Conservation (phyloP, 1,140 invertebrate genomes). For the Euglossa dilemma region DNA sequence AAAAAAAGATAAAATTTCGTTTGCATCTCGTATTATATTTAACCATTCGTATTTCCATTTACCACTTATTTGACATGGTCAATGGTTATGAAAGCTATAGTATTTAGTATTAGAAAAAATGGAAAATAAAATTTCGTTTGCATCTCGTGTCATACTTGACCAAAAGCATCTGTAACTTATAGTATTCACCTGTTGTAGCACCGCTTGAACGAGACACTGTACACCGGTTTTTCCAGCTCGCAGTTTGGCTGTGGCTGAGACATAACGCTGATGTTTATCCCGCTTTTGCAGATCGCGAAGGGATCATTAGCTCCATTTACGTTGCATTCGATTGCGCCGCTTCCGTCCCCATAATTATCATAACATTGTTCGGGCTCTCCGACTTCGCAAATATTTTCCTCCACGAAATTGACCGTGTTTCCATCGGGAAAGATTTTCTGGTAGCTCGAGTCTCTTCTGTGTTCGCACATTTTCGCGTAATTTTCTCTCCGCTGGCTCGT, state of each 20-base stretch:
- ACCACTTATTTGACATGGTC: too few relatives aligned
- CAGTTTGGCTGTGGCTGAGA: background rate
- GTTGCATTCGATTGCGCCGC: constrained; percentile 9
- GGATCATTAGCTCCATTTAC: constrained; percentile 7
- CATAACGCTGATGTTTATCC: constrained; percentile 43
- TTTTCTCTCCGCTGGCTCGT: background rate
- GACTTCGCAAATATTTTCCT: constrained; percentile 1
- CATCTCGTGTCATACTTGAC: too few relatives aligned
- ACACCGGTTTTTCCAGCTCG: constrained; percentile 1
- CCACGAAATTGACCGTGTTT: background rate
- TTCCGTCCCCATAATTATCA: background rate
- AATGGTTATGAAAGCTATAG: too few relatives aligned
- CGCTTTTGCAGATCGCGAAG: background rate
- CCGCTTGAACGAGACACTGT: constrained; percentile 22
- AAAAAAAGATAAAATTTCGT: too few relatives aligned
- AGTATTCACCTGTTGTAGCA: background rate
- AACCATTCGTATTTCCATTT: too few relatives aligned
- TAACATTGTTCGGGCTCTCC: background rate
- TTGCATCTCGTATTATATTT: too few relatives aligned
- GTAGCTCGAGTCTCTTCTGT: background rate
- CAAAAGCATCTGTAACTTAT: too few relatives aligned
- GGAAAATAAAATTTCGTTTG: too few relatives aligned
- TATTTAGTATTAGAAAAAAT: too few relatives aligned
- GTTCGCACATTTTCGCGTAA: constrained; percentile 14
- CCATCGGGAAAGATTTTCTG: background rate